Base-by-base conservation (phyloP, 2,113 vertebrate genomes). In the Vanacampus margaritifer region DNA sequence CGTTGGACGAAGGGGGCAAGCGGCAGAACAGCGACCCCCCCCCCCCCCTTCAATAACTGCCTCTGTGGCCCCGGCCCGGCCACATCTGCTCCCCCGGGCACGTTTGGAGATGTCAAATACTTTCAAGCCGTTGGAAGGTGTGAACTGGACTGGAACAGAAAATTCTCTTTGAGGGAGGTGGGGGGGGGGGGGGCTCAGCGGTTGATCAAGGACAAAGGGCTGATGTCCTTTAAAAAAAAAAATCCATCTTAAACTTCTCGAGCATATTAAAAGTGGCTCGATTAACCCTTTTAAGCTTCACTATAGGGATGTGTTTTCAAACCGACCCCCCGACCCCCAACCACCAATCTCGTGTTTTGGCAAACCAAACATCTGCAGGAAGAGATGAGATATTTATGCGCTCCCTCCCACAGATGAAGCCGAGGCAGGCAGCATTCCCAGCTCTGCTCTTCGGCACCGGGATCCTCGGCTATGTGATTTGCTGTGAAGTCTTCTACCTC, bases 101-200 rank as follows among this genome's bases (percentile, higher is more conserved):
- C 66, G 74, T 88, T 89, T 86, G 75, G 85, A 84, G 82, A 90
- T 84, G 88, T 90, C 88, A 91, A 87, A 91, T 90, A 89, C 86
- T 89, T 89, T 89, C 81, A 85, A 76, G 74, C 87, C 86, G 87
- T 80, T 87, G 69, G 83, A 88, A 89, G 85, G 84, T 86, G 88
- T 92, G 89, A 91, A 89, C 81, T 88, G 87, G 83, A 84, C 87
- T 88, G 87, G 87, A 91, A 90, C 85, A 78, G 82, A 85, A 84
- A 84, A 68, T 75, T n/a, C 84, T 78, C 81, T 73, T n/a, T n/a
- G n/a, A n/a, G n/a, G n/a, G 87, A 68, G 76, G 81, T 83, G 79
- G 77, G 77, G 78, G 72, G 81, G 86, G 81, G 81, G 82, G 78
- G 76, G 77, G 68, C 69, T 81, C 71, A 64, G 83, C 71, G 69